Base-by-base conservation (phyloP, 37 sponge, comb jelly and placozoan species). In the Lycopodina hypogea region DNA sequence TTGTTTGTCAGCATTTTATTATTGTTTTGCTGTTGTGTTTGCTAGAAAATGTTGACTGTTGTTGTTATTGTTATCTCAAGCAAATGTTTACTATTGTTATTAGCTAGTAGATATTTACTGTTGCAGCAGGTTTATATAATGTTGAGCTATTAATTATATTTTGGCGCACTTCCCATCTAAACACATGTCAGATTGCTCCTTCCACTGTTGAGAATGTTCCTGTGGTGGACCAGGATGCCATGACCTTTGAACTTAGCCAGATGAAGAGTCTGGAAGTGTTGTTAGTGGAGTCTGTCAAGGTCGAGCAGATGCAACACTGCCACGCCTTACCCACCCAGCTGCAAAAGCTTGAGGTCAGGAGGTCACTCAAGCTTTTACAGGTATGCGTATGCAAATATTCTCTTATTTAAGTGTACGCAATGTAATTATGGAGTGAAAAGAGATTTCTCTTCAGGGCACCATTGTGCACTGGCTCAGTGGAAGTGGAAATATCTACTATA, bases 191-290 rank as follows among this genome's bases (percentile, higher is more conserved):
- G 84, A 68, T 83, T 19, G 42, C 56, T 22, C 85, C 78, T 32
- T 66, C 85, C 17, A 62, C 77, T 71, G 69, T 71, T 18, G 85
- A 84, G 53, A 19, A 23, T n/a, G 59, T 69, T 21, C 19, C 42
- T 7, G 22, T 84, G 32, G 42, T 66, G 7, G 24, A 59, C n/a
- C 3, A 51, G 40, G 84, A 68, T 17, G 19, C 57, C 14, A 24
- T 84, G 75, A 58, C 63, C 72, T 84, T 89, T 89, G 90, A 89
- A 56, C 71, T 89, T 1, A 42, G 71, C 26, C 35, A 76, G 52
- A 48, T 89, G 66, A 75, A 81, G 56, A 80, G 81, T 28, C 42
- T 84, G 19, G 61, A 66, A 35, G 68, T 76, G 11, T 50, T 89
- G 14, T 22, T 80, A 23, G 85, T 89, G 60, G 81, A 87, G 19